A percentile compares a stretch with the other conserved stretches of the same genome.
Conservation (phyloP, 2,888 invertebrate species). For the Scrobipalpa costella region DNA sequence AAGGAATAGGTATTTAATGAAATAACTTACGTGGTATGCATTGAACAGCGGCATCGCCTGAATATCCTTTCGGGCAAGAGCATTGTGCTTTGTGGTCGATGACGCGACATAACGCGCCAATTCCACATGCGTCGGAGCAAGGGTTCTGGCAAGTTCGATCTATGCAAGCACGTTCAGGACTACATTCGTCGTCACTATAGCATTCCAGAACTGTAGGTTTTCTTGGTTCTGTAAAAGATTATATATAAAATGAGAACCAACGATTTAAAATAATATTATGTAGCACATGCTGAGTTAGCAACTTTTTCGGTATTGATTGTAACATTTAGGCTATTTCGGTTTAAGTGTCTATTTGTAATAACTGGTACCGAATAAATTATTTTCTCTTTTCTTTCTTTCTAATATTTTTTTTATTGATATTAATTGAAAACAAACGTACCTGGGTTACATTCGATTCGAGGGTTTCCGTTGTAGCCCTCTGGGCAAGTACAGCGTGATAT, state of each 20-base stretch:
- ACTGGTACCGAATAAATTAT: too few species aligned
- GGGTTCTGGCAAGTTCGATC: constrained; percentile 91
- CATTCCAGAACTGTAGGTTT: constrained; percentile 83
- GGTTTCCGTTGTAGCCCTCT: constrained; percentile 88
- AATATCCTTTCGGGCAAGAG: constrained; percentile 89
- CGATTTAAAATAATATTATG: constrained; percentile 30
- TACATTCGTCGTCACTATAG: constrained; percentile 88
- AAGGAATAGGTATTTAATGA: background rate
- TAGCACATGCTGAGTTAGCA: background rate
- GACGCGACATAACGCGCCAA: constrained; percentile 90
- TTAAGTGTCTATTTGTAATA: background rate
- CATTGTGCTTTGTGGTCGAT: constrained; percentile 88
- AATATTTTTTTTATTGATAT: background rate
- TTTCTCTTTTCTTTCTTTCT: background rate
- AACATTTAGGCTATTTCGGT: too few species aligned
- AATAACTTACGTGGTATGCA: constrained; percentile 90
- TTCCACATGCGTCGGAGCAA: constrained; percentile 88
- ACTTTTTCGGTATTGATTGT: background rate
- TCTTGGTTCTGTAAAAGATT: constrained; percentile 61
- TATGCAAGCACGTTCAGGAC: constrained; percentile 86
- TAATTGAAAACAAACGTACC: constrained; percentile 59
- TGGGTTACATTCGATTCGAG: constrained; percentile 87
- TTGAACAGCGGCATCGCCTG: constrained; percentile 86
- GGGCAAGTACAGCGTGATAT: constrained; percentile 90
- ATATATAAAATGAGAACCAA: constrained; percentile 30